Conservation (phyloP, 2,113 vertebrate genomes). For the Myiozetetes cayanensis region DNA sequence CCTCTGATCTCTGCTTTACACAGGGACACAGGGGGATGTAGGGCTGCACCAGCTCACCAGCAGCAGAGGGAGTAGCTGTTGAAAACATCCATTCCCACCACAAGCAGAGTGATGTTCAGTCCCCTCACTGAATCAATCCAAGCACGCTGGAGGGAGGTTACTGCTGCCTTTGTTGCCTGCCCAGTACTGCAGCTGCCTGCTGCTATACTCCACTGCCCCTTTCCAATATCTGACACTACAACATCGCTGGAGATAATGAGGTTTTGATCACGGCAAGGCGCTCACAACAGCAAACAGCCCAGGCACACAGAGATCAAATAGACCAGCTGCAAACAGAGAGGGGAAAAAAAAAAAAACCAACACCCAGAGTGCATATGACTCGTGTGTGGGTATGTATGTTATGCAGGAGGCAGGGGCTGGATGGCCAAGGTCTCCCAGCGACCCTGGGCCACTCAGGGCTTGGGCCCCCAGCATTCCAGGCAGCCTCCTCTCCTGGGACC, state of each 20-base stretch:
- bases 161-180: neutral
- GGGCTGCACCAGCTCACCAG: neutral
- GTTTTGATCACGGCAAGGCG: conserved; percentile 27
- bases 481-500: conserved; percentile 63
- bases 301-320: conserved; percentile 67
- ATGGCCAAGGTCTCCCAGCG: conserved; percentile 35
- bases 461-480: conserved; percentile 69
- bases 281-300: conserved; percentile 20
- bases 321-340: conserved; percentile 34
- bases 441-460: conserved; percentile 42
- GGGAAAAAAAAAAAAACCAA: neutral
- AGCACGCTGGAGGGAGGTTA: neutral
- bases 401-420: conserved; percentile 34
- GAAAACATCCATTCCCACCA: neutral
- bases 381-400: neutral
- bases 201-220: conserved; percentile 17
- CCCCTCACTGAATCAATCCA: neutral
- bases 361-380: neutral
- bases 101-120: neutral
- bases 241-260: neutral
- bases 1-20: neutral
- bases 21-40: neutral
- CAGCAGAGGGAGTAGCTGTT: neutral
- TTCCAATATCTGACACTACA: neutral
- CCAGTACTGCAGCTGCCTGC: neutral